Evolutionary conservation across 2,888 invertebrate genomes (phyloP).

Genomic region (Oscheius sp.): DNA sequence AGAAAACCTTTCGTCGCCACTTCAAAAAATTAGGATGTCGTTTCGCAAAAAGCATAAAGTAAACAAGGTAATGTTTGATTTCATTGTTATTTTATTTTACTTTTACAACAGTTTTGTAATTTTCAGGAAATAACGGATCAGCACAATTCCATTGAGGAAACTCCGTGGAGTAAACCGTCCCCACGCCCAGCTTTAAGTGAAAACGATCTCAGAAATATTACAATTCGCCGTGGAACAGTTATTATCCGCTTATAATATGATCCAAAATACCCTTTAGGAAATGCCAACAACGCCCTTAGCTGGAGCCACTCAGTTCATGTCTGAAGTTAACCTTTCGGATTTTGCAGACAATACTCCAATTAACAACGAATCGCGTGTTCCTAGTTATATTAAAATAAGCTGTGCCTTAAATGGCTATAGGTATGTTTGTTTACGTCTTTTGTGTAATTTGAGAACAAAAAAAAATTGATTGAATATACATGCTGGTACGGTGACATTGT

Average conservation of each 20-base stretch:
- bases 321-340: conserved; percentile 42
- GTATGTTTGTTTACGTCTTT: not conserved
- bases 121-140: not conserved
- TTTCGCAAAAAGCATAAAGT: conserved; percentile 16
- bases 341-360: not conserved
- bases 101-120: not conserved
- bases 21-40: not conserved
- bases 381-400: conserved; percentile 41
- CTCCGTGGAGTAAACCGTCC: not conserved
- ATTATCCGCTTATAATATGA: not conserved
- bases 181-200: conserved; percentile 30
- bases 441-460: not conserved
- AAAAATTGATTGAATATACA: not conserved
- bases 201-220: conserved; percentile 32
- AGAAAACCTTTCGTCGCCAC: not conserved
- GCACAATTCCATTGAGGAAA: not conserved
- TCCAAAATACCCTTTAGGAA: conserved; percentile 23
- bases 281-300: conserved; percentile 39
- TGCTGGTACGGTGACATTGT: not conserved
- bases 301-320: conserved; percentile 31
- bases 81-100: not conserved
- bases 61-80: not conserved
- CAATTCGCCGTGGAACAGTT: conserved; percentile 28
- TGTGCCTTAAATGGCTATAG: conserved; percentile 43
- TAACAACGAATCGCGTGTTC: conserved; percentile 7